phyloP scores from a whole-genome alignment of 1,140 invertebrate genomes.

The Drosophila neocordata region DNA sequence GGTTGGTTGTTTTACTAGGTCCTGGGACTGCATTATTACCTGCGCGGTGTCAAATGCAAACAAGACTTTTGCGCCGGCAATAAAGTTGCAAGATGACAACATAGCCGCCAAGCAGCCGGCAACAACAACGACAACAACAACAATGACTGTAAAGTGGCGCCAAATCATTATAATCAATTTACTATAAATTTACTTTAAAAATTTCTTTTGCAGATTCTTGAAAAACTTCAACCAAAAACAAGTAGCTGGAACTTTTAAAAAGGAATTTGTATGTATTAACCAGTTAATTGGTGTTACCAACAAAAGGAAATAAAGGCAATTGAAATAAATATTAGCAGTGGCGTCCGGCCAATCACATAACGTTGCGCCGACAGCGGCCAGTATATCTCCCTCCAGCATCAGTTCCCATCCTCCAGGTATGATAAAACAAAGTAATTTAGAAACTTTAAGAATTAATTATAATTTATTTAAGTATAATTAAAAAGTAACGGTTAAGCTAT shows the following conservation, averaged over 20 bases:
- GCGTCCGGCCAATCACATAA: slow-evolving; percentile 82
- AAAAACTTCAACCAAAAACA: neutral
- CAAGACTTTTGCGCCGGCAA: slow-evolving; percentile 75
- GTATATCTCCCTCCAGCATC: slow-evolving; percentile 80
- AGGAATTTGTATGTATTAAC: neutral
- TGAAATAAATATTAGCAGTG: slow-evolving; percentile 77
- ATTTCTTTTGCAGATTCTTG: slow-evolving; percentile 1
- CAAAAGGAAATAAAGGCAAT: slow-evolving; percentile 19
- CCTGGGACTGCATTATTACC: slow-evolving; percentile 66
- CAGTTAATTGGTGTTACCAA: slow-evolving; percentile 23
- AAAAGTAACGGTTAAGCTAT: neutral
- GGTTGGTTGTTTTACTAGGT: too few relatives aligned
- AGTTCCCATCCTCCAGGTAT: slow-evolving; percentile 81
- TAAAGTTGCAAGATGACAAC: slow-evolving; percentile 62
- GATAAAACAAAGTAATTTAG: neutral
- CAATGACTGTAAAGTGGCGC: slow-evolving; percentile 14
- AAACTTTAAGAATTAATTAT: neutral
- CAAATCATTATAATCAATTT: neutral
- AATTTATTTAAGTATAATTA: too few relatives aligned
- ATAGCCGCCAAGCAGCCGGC: slow-evolving; percentile 14
- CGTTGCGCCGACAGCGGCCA: slow-evolving; percentile 82
- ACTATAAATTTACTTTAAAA: neutral
- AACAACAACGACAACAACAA: slow-evolving; percentile 13
- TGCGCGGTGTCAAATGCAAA: slow-evolving; percentile 75
- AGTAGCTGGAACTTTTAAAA: neutral